Evolutionary conservation across 2,888 invertebrate genomes (phyloP).

Genomic region (Theodoxus fluviatilis): DNA sequence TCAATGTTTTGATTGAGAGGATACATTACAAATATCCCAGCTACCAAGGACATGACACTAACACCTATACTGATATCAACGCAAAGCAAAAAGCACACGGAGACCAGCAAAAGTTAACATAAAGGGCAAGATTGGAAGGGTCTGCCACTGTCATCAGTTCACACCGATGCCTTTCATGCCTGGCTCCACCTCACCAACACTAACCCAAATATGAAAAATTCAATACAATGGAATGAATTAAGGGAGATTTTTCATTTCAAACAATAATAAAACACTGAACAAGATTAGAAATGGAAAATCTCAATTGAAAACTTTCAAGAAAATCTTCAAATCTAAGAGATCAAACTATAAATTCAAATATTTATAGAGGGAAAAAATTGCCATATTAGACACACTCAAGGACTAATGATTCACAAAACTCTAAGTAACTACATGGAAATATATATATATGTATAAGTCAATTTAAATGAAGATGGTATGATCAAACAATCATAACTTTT

Average conservation of each 20-base stretch:
- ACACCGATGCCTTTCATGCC: not conserved
- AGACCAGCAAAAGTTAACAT: conserved; percentile 24
- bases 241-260: conserved; percentile 27
- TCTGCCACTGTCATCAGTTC: not conserved
- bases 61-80: conserved; percentile 31
- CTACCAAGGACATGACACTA: too few species aligned
- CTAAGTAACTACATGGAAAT: conserved; percentile 13
- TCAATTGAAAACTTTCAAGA: conserved; percentile 25
- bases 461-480: conserved; percentile 22
- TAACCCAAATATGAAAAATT: conserved; percentile 21
- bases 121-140: conserved; percentile 20
- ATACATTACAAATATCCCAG: too few species aligned
- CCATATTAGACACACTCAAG: conserved; percentile 23
- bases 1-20: conserved; percentile 22
- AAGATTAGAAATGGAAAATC: conserved; percentile 26
- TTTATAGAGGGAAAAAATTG: conserved; percentile 21
- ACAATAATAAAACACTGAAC: conserved; percentile 29
- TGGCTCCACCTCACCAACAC: conserved; percentile 16
- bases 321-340: conserved; percentile 26
- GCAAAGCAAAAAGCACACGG: conserved; percentile 37
- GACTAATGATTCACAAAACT: conserved; percentile 27
- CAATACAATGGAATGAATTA: conserved; percentile 27
- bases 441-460: conserved; percentile 15
- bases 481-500: conserved; percentile 30
- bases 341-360: conserved; percentile 29